These are phyloP conservation scores for Parnassius smintheus DNA, from an alignment of 2,888 invertebrate species.

Conservation along the genomic window DNA sequence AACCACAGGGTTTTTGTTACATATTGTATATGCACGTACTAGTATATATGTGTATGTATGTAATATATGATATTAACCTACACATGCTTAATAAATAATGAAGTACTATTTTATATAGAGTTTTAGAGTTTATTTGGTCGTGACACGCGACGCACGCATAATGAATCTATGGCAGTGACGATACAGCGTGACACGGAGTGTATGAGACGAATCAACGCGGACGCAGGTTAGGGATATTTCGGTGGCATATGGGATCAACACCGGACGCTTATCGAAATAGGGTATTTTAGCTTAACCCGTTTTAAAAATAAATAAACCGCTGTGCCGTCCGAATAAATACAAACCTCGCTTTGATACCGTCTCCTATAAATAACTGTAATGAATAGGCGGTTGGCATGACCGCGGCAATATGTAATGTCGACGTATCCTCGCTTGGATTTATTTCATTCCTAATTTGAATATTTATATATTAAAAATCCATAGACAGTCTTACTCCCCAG, in stretches of 20 bases:
- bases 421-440: slow-evolving; percentile 70
- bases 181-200: slow-evolving; percentile 38
- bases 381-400: slow-evolving; percentile 72
- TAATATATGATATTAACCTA: slow-evolving; percentile 46
- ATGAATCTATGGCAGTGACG: slow-evolving; percentile 57
- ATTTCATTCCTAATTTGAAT: slow-evolving; percentile 72
- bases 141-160: slow-evolving; percentile 51
- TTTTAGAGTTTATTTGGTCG: slow-evolving; percentile 54
- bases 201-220: slow-evolving; percentile 57
- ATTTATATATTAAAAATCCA: slow-evolving; percentile 66
- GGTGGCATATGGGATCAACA: slow-evolving; percentile 48
- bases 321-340: slow-evolving; percentile 72
- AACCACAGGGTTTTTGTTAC: too few species aligned
- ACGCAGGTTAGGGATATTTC: slow-evolving; percentile 53
- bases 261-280: slow-evolving; percentile 69
- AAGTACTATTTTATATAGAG: slow-evolving; percentile 60
- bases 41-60: too few species aligned
- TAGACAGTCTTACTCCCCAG: slow-evolving; percentile 47
- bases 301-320: slow-evolving; percentile 75
- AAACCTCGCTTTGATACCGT: slow-evolving; percentile 73
- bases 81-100: slow-evolving; percentile 55
- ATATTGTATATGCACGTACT: too few species aligned
- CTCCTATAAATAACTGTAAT: slow-evolving; percentile 78
- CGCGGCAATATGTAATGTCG: slow-evolving; percentile 72
- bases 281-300: slow-evolving; percentile 69